Conservation (phyloP, 2,797 vertebrate genomes). For the Brotula barbata region DNA sequence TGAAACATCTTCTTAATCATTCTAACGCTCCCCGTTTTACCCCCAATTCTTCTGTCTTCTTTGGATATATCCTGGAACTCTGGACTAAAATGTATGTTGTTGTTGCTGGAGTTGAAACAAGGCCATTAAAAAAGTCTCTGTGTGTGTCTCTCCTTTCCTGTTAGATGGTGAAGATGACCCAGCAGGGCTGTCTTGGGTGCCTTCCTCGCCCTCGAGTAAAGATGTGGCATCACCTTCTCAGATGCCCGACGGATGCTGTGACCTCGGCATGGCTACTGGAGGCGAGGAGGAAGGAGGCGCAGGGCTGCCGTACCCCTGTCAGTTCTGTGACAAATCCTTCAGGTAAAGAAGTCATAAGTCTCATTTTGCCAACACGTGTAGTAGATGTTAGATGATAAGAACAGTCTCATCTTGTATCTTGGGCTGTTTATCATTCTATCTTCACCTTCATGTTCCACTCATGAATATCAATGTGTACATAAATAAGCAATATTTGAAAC, state of each 20-base stretch:
- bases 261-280: constrained; percentile 90
- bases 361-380: neutral
- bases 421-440: constrained; percentile 24
- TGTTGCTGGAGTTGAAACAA: neutral
- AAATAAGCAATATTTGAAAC: constrained; percentile 38
- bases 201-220: constrained; percentile 99
- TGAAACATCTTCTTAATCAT: constrained; percentile 67
- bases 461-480: constrained; percentile 38
- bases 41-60: constrained; percentile 31
- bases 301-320: constrained; percentile 97
- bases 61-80: constrained; percentile 32
- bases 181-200: constrained; percentile 95
- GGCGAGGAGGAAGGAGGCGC: constrained; percentile 97
- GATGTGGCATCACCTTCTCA: constrained; percentile 98
- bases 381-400: neutral
- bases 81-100: constrained; percentile 18
- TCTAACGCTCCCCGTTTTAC: constrained; percentile 59
- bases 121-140: neutral
- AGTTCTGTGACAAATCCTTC: constrained; percentile 99
- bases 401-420: constrained; percentile 17
- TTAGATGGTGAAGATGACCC: constrained; percentile 99
- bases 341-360: constrained; percentile 54
- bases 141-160: constrained; percentile 54
- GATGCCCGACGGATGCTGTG: constrained; percentile 97
- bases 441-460: constrained; percentile 17